Evolutionary conservation across 1,140 invertebrate species (phyloP).

Genomic region (Temnothorax longispinosus): DNA sequence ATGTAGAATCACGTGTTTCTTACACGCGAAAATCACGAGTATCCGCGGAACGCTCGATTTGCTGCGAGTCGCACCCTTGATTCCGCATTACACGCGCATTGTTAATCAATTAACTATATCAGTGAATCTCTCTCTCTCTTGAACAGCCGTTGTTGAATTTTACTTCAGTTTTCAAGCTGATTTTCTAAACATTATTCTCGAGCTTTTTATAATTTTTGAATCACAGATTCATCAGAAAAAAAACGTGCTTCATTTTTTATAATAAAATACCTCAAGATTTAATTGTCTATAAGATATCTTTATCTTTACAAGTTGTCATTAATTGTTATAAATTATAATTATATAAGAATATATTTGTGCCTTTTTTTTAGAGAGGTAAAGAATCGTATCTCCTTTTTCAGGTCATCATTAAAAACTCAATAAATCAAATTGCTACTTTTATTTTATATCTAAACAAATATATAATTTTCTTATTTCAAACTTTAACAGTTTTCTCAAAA

Average conservation of each 20-base stretch:
- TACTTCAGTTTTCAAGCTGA: neutral
- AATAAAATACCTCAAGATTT: neutral
- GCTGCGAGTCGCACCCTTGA: neutral
- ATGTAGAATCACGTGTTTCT: neutral
- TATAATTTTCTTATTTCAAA: too few species aligned
- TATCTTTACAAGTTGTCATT: neutral
- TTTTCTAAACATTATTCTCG: neutral
- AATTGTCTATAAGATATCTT: neutral
- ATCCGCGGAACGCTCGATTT: neutral
- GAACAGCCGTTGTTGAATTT: neutral
- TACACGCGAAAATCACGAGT: slow-evolving; percentile 1
- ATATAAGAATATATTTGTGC: neutral
- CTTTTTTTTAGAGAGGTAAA: too few species aligned
- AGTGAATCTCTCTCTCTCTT: neutral
- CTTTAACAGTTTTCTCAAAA: too few species aligned
- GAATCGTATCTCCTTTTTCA: too few species aligned
- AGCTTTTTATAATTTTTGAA: neutral
- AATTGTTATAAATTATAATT: neutral
- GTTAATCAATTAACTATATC: neutral
- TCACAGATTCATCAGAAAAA: neutral
- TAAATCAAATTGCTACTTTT: too few species aligned
- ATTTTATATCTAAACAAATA: too few species aligned
- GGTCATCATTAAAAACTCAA: too few species aligned
- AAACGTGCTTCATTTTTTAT: neutral
- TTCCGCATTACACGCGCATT: neutral